These are phyloP conservation scores for Datnioides undecimradiatus DNA, from an alignment of 2,113 vertebrate species.

Conservation along the genomic window DNA sequence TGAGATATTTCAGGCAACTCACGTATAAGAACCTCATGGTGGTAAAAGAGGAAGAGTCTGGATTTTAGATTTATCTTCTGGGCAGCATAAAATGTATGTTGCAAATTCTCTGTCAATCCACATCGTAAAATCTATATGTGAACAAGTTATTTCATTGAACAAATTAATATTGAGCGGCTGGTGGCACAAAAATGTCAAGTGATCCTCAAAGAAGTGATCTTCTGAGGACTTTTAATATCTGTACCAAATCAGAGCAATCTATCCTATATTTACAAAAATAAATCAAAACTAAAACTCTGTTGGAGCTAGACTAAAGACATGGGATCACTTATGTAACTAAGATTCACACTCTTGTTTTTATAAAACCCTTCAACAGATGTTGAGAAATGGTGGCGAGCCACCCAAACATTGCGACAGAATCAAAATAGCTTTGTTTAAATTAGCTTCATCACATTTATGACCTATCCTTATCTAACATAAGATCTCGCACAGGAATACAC, in stretches of 20 bases:
- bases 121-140: neutral
- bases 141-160: neutral
- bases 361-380: neutral
- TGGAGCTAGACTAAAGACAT: neutral
- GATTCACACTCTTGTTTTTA: neutral
- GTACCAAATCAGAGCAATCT: no score
- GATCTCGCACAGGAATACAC: constrained; percentile 36
- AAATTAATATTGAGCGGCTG: neutral
- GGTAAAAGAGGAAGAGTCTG: neutral
- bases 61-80: neutral
- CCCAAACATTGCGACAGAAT: neutral
- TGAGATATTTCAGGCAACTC: neutral
- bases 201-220: neutral
- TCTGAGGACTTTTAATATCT: neutral
- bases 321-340: neutral
- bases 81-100: neutral
- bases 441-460: neutral
- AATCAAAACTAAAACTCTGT: neutral
- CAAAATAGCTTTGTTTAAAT: neutral
- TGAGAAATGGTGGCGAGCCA: neutral
- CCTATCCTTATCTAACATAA: no score
- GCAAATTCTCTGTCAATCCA: neutral
- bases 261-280: neutral
- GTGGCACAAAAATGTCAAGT: neutral
- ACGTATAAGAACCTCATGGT: neutral